These are phyloP conservation scores for Mungos mungo DNA, from an alignment of 2,113 vertebrate species.

Conservation along the genomic window DNA sequence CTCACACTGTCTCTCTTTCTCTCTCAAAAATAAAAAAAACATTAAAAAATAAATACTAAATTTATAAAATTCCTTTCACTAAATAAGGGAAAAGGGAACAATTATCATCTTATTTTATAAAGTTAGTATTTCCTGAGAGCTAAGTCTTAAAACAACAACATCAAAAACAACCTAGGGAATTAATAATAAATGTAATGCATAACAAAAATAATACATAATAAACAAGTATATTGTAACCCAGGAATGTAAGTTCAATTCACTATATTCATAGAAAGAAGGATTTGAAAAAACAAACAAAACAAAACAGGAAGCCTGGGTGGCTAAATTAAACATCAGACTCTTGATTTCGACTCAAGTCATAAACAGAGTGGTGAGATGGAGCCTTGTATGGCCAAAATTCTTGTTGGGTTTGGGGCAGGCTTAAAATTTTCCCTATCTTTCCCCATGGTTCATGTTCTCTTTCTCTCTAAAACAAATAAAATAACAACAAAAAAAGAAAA, in stretches of 20 bases:
- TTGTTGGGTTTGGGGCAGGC: too few relatives aligned
- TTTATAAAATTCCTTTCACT: not conserved
- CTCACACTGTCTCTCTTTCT: too few relatives aligned
- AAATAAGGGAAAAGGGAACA: not conserved
- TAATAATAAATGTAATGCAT: not conserved
- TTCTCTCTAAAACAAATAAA: too few relatives aligned
- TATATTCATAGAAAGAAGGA: not conserved
- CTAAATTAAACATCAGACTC: too few relatives aligned
- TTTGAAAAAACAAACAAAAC: not conserved
- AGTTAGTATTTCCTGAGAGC: not conserved
- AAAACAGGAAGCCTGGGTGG: not conserved
- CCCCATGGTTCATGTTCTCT: too few relatives aligned
- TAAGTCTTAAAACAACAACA: not conserved
- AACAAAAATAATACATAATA: not conserved
- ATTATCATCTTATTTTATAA: not conserved
- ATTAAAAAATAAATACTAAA: not conserved
- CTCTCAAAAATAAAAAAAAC: not conserved
- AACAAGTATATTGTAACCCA: not conserved
- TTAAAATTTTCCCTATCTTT: too few relatives aligned
- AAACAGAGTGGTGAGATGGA: too few relatives aligned
- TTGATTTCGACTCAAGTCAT: too few relatives aligned
- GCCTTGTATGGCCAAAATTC: too few relatives aligned
- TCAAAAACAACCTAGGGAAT: not conserved
- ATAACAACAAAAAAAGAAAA: too few relatives aligned
- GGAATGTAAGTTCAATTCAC: not conserved